Conservation (phyloP, 30 jellyfish, hydroid and myxozoan genomes). For the Hydractinia symbiolongicarpus region DNA sequence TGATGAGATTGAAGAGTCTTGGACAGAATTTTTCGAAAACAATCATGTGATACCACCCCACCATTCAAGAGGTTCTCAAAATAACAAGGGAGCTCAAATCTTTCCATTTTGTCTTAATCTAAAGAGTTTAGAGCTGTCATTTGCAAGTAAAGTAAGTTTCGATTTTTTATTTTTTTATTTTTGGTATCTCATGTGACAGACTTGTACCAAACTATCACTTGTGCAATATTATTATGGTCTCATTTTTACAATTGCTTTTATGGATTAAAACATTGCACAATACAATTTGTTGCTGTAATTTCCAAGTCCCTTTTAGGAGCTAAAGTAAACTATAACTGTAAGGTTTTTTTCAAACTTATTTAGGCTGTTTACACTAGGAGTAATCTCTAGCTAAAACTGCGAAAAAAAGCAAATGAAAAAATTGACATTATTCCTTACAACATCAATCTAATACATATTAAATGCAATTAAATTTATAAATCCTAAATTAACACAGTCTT, state of each 20-base stretch:
- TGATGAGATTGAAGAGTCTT: slow-evolving; percentile 71
- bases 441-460: no score
- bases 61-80: slow-evolving; percentile 28
- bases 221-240: background rate
- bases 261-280: no score
- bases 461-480: no score
- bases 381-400: no score
- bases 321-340: no score
- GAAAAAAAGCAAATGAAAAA: no score
- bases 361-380: no score
- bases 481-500: no score
- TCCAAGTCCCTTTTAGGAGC: no score
- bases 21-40: slow-evolving; percentile 71
- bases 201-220: background rate
- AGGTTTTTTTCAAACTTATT: no score
- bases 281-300: no score
- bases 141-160: slow-evolving; percentile 30
- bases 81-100: slow-evolving; percentile 7
- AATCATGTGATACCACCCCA: slow-evolving; percentile 67
- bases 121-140: slow-evolving; percentile 44
- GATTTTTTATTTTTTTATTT: background rate
- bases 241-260: background rate
- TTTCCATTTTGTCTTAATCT: slow-evolving; percentile 60
- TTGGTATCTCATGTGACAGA: background rate
- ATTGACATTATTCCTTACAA: no score